These are phyloP conservation scores for Acronicta aceris DNA, from an alignment of 2,888 invertebrate species.

Conservation along the genomic window DNA sequence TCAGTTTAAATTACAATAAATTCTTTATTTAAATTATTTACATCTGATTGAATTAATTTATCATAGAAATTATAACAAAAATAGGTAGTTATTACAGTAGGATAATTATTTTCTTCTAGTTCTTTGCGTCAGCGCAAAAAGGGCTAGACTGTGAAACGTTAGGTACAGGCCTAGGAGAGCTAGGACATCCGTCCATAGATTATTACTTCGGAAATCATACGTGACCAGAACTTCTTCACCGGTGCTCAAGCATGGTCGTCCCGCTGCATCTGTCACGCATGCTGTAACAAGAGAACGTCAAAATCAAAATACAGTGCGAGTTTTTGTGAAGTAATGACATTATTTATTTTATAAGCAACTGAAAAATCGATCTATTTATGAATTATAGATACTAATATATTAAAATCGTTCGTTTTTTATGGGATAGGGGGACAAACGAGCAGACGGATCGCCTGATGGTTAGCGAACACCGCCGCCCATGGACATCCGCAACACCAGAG, in stretches of 20 bases:
- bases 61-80: slow-evolving; percentile 58
- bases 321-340: too few relatives aligned
- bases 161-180: slow-evolving; percentile 91
- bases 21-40: slow-evolving; percentile 61
- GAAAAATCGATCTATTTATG: too few relatives aligned
- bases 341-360: too few relatives aligned
- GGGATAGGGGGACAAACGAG: too few relatives aligned
- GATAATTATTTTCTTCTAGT: slow-evolving; percentile 86
- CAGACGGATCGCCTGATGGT: too few relatives aligned
- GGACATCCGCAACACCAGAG: too few relatives aligned
- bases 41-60: slow-evolving; percentile 51
- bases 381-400: too few relatives aligned
- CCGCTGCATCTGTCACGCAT: slow-evolving; percentile 61
- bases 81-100: neutral
- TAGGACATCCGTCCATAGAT: slow-evolving; percentile 91
- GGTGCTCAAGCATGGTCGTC: slow-evolving; percentile 92
- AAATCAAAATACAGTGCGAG: neutral
- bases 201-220: slow-evolving; percentile 91
- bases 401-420: too few relatives aligned
- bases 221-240: slow-evolving; percentile 92
- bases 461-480: too few relatives aligned
- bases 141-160: slow-evolving; percentile 92
- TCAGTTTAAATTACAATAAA: slow-evolving; percentile 20
- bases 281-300: slow-evolving; percentile 28
- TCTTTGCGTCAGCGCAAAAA: slow-evolving; percentile 91